phyloP scores from a whole-genome alignment of 2,113 vertebrate species.

The Cygnus buccinator region DNA sequence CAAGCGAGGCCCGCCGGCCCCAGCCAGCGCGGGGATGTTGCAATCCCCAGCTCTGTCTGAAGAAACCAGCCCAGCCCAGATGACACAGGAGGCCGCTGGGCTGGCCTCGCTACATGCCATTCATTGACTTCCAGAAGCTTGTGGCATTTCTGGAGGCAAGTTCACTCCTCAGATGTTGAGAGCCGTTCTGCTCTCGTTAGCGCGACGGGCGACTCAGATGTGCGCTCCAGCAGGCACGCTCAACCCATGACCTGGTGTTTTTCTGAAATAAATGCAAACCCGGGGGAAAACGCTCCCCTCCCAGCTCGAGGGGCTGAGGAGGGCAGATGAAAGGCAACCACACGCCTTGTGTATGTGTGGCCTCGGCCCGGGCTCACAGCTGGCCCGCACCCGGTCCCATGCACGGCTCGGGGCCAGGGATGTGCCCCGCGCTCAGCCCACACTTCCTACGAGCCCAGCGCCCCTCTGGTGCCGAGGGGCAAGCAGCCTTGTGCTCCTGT shows the following conservation, averaged over 20 bases:
- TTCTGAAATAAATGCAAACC: neutral
- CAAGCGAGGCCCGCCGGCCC: neutral
- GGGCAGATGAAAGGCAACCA: neutral
- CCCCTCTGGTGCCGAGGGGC: fast-evolving
- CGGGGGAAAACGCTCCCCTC: neutral
- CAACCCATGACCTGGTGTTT: neutral
- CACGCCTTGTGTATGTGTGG: neutral
- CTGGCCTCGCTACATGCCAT: neutral
- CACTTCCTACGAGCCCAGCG: neutral
- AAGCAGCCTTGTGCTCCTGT: neutral
- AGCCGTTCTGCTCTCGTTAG: neutral
- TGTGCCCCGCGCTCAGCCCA: neutral
- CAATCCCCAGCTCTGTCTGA: constrained; percentile 30
- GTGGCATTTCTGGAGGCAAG: neutral
- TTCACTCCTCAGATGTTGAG: neutral
- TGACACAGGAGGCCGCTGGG: neutral
- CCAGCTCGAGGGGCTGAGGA: neutral
- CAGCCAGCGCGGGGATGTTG: neutral
- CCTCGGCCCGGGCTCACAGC: neutral
- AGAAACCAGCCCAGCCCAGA: constrained; percentile 45
- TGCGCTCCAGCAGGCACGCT: neutral
- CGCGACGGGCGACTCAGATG: fast-evolving
- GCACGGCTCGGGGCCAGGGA: fast-evolving
- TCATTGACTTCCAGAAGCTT: neutral
- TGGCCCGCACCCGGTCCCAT: neutral